Base-by-base conservation (phyloP, 2,113 vertebrate species). In the Corythoichthys haematopterus region DNA sequence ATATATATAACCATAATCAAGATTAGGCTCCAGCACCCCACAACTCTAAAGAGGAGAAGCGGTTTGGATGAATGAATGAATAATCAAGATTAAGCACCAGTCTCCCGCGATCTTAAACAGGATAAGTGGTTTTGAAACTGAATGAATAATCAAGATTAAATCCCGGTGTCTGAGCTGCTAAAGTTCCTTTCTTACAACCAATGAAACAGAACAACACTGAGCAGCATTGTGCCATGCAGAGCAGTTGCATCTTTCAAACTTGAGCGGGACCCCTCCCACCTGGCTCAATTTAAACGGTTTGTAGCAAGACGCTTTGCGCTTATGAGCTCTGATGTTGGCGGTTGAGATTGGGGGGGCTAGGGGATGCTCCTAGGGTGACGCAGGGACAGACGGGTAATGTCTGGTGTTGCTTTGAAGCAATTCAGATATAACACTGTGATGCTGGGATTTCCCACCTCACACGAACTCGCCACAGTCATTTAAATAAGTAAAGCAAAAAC, bases 201-300 rank as follows among this genome's bases (percentile, higher is more conserved):
- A n/a, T 43, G 58, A 58, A 8, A 28, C 16, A 48, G 20, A 55
- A 60, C 33, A n/a, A 65, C 15, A 28, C 53, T 35, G 47, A 36
- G 28, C 2, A 8, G 16, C 40, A 7, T 45, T 28, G 15, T 72
- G 58, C 43, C 68, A 37, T 14, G 16, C 28, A 16, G 69, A 72
- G 75, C 47, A 64, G 62, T 50, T 67, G 83, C 85, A 84, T 89
- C 83, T 85, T 86, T 88, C 75, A 85, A 90, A 88, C 72, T 59
- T 61, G 55, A 68, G 72, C 46, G 9, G 16, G 38, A 16, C 50
- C 0, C 59, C 59, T 45, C 37, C 59, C 84, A 86, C 88, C 87
- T 88, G 88, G 65, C 84, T 90, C 91, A 93, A 20, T 12, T 28
- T 11, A 95, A 94, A 93, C 52, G 94, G 94, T 95, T 93, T 94